Base-by-base conservation (phyloP, 2,113 vertebrate species). In the Nothoprocta pentlandii region DNA sequence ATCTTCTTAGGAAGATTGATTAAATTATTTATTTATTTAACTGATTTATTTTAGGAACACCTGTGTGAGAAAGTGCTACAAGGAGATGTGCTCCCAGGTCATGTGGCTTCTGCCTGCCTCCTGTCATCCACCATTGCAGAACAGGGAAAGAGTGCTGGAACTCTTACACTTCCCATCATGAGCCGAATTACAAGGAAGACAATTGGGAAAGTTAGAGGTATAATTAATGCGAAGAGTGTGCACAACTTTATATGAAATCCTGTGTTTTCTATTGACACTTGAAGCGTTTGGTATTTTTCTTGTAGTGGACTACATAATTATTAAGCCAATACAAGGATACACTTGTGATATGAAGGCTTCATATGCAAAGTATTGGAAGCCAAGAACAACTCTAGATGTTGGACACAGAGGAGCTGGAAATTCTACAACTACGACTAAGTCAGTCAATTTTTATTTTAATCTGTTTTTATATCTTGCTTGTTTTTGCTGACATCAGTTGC, bases 151-250 rank as follows among this genome's bases (percentile, higher is more conserved):
- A 99, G 99, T 68, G 97, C 90, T 53, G 99, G 99, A 23, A 71
- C 99, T 44, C 98, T 98, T 21, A 99, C 98, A 1, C 98, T 99
- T 87, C 99, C 99, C 47, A 99, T 99, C 84, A 99, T 99, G 99
- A 98, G 98, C 82, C 98, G 99, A 83, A 99, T 98, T 85, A 98
- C 98, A 63, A 98, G 99, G 85, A 99, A 98, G 96, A 99, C 99
- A 10, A 98, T 99, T 54, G 99, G 99, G 71, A 99, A 99, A 99
- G 99, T 99, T 21, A 97, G 98, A 98, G 99, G 99, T 99, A 97
- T 94, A 80, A 62, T 67, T 84, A 63, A 61, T 87, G 32, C 32
- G 58, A 67, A 32, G 9, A 76, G 54, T 51, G 17, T 34, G 20
- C 47, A 75, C 56, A 13, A 46, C n/a, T 86, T 92, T 34, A 26